phyloP scores from a whole-genome alignment of 2,888 invertebrate species.

The Amphipyra berbera region DNA sequence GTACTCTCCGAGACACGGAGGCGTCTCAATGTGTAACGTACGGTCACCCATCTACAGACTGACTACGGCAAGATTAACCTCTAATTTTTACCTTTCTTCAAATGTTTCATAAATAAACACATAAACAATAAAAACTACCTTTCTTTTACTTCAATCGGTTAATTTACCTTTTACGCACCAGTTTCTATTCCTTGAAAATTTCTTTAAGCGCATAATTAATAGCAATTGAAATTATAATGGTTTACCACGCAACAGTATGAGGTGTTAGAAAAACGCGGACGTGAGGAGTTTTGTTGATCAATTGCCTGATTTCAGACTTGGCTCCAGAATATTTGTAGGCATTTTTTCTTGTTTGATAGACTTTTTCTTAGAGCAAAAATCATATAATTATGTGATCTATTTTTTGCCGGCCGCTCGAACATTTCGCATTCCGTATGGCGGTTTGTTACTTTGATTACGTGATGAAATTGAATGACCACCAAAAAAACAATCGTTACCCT shows the following conservation, averaged over 20 bases:
- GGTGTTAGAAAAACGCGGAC: constrained; percentile 45
- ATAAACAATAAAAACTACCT: constrained; percentile 1
- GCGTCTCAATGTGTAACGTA: too few relatives aligned
- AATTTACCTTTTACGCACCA: constrained; percentile 43
- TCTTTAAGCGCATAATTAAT: constrained; percentile 43
- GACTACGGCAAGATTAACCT: too few relatives aligned
- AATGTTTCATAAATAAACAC: too few relatives aligned
- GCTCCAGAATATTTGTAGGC: constrained; percentile 32
- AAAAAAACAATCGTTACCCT: too few relatives aligned
- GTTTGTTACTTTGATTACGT: too few relatives aligned
- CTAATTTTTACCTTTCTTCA: too few relatives aligned
- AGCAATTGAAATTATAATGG: constrained; percentile 41
- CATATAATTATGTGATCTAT: too few relatives aligned
- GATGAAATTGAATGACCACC: too few relatives aligned
- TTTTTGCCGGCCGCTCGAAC: too few relatives aligned
- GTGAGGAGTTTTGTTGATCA: constrained; percentile 36
- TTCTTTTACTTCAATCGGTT: constrained; percentile 19
- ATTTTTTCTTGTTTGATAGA: constrained; percentile 8
- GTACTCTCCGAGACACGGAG: too few relatives aligned
- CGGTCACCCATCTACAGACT: too few relatives aligned
- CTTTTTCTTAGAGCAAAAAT: constrained; percentile 9
- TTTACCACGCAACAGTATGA: constrained; percentile 44
- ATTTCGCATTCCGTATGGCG: too few relatives aligned
- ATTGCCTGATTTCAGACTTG: constrained; percentile 32
- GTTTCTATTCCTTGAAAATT: constrained; percentile 45